A percentile compares a stretch with the other conserved stretches of the same genome.
Conservation (phyloP, 2,888 invertebrate genomes). For the Sarcophaga subvicina region DNA sequence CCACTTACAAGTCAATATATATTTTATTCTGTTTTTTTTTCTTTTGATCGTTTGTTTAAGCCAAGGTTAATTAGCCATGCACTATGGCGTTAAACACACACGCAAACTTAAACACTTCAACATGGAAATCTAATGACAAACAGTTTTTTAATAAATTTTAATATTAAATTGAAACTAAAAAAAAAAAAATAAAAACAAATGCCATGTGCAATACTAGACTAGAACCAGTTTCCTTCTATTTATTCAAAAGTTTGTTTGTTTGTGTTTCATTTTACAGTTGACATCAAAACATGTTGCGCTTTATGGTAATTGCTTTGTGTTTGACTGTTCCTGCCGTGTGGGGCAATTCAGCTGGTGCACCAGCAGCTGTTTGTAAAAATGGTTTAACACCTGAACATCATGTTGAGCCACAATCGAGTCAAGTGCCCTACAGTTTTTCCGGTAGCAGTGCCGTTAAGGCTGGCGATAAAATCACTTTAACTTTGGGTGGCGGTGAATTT, state of each 20-base stretch:
- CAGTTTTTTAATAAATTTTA: constrained; percentile 42
- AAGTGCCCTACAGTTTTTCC: constrained; percentile 84
- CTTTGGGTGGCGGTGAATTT: constrained; percentile 82
- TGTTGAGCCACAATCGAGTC: constrained; percentile 83
- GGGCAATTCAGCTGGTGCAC: constrained; percentile 86
- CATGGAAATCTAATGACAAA: constrained; percentile 45
- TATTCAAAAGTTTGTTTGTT: constrained; percentile 28
- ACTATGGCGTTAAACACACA: constrained; percentile 21
- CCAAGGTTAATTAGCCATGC: constrained; percentile 52
- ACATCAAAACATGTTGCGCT: constrained; percentile 74
- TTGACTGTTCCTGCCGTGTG: constrained; percentile 75
- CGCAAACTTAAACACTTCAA: constrained; percentile 33
- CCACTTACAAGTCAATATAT: constrained; percentile 22
- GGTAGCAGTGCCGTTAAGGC: constrained; percentile 80
- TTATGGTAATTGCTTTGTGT: constrained; percentile 74
- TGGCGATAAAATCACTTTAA: constrained; percentile 82
- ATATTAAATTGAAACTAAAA: background rate
- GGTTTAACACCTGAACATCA: constrained; percentile 88
- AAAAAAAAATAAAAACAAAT: constrained; percentile 43
- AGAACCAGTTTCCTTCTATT: background rate
- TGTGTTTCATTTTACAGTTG: constrained; percentile 3
- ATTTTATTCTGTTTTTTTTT: background rate
- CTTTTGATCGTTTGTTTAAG: constrained; percentile 20
- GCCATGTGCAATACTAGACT: constrained; percentile 36
- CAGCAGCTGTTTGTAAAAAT: constrained; percentile 84